These are phyloP conservation scores for Halcyon malimbica DNA, from an alignment of 2,113 vertebrate genomes.

Conservation along the genomic window DNA sequence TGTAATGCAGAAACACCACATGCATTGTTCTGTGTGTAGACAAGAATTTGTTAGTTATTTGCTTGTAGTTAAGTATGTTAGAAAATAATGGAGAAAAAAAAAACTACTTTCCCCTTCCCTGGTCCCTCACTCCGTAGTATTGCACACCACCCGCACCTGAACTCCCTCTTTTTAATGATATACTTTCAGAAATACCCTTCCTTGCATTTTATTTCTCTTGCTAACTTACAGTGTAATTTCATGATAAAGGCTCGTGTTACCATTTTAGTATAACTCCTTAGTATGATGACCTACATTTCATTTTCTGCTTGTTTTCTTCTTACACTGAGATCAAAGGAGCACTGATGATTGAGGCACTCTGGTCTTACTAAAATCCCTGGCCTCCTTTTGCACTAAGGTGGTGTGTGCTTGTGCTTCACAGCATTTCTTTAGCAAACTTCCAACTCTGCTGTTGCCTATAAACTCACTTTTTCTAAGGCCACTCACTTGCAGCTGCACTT, in stretches of 20 bases:
- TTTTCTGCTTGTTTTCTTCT: constrained; percentile 34
- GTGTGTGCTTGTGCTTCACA: not conserved
- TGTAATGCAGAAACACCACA: not conserved
- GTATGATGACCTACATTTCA: constrained; percentile 57
- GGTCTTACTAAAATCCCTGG: not conserved
- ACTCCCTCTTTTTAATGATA: not conserved
- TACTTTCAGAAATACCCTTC: not conserved
- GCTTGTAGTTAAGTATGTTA: not conserved
- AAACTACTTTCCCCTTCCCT: not conserved
- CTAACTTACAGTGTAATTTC: not conserved
- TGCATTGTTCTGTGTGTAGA: not conserved
- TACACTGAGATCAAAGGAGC: constrained; percentile 46
- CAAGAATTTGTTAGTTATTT: not conserved
- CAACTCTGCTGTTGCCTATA: not conserved
- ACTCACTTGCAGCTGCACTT: not conserved
- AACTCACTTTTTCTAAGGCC: not conserved
- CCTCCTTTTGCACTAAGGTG: not conserved
- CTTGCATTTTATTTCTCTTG: not conserved
- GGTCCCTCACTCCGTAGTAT: not conserved
- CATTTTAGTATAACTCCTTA: not conserved
- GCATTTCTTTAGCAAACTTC: not conserved
- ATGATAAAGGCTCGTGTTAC: not conserved
- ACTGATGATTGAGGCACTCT: not conserved
- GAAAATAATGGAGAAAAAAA: not conserved
- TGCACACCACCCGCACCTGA: not conserved